These are phyloP conservation scores for Tetragnatha versicolor DNA, from an alignment of 1,140 invertebrate genomes.

Conservation along the genomic window DNA sequence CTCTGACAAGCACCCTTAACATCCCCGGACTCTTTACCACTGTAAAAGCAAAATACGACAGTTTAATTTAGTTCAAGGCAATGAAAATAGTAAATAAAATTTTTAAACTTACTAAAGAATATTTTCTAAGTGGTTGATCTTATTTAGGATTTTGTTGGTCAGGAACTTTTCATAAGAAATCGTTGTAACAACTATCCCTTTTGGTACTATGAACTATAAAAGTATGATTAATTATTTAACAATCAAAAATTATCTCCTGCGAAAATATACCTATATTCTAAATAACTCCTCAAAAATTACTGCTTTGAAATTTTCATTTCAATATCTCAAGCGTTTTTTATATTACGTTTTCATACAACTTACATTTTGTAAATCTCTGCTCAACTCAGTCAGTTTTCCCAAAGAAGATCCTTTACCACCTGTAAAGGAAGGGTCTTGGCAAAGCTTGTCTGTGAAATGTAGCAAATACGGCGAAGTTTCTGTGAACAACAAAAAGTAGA, in stretches of 20 bases:
- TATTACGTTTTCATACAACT: background rate
- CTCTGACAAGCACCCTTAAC: background rate
- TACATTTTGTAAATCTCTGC: conserved; percentile 17
- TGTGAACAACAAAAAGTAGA: no score
- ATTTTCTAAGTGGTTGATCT: conserved; percentile 7
- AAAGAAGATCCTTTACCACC: conserved; percentile 78
- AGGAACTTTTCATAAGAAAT: conserved; percentile 61
- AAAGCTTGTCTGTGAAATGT: background rate
- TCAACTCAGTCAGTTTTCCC: conserved; percentile 67
- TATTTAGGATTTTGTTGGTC: background rate
- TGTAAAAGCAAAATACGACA: background rate
- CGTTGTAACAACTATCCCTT: conserved; percentile 71
- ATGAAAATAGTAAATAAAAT: background rate
- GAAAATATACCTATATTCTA: no score
- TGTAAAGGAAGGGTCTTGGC: conserved; percentile 63
- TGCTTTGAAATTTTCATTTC: no score
- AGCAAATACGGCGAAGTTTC: background rate
- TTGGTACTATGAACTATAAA: conserved; percentile 64
- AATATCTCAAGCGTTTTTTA: no score
- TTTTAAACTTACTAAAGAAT: background rate
- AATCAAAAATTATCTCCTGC: no score
- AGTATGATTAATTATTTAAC: no score
- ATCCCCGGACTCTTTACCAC: background rate
- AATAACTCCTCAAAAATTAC: no score
- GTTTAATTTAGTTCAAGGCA: background rate